Evolutionary conservation across 1,140 invertebrate species (phyloP).

Genomic region (Holotrichia oblita): DNA sequence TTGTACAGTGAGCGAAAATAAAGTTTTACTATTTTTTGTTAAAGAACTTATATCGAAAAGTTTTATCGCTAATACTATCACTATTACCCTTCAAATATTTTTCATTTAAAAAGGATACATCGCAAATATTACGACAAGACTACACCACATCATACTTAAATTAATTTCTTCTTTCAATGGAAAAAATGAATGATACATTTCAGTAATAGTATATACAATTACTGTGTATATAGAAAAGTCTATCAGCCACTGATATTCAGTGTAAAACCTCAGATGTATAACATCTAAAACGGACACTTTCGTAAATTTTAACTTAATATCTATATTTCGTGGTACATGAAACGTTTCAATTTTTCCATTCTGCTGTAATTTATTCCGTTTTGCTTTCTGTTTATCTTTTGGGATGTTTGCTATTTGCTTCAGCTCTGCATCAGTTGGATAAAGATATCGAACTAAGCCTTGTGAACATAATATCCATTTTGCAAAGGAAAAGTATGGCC

Average conservation of each 20-base stretch:
- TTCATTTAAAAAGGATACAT: constrained; percentile 70
- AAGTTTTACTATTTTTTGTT: constrained; percentile 74
- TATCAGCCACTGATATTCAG: constrained; percentile 94
- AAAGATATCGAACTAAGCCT: constrained; percentile 86
- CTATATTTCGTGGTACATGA: constrained; percentile 87
- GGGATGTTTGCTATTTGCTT: constrained; percentile 76
- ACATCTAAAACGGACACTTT: constrained; percentile 86
- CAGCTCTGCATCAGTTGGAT: constrained; percentile 92
- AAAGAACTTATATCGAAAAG: constrained; percentile 57
- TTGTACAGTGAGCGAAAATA: constrained; percentile 84
- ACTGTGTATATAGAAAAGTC: constrained; percentile 90
- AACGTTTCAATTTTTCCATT: constrained; percentile 76
- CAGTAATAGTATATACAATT: constrained; percentile 89
- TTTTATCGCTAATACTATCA: neutral
- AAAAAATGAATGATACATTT: constrained; percentile 83
- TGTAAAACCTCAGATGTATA: constrained; percentile 89
- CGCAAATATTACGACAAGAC: constrained; percentile 86
- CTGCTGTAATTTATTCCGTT: constrained; percentile 62
- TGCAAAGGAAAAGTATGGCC: constrained; percentile 89
- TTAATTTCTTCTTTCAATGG: constrained; percentile 90
- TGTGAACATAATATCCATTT: constrained; percentile 92
- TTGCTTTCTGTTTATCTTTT: constrained; percentile 74
- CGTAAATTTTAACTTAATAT: constrained; percentile 85
- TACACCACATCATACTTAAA: constrained; percentile 94
- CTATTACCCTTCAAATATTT: constrained; percentile 41